phyloP scores from a whole-genome alignment of 2,113 vertebrate genomes.

The Lontra canadensis region DNA sequence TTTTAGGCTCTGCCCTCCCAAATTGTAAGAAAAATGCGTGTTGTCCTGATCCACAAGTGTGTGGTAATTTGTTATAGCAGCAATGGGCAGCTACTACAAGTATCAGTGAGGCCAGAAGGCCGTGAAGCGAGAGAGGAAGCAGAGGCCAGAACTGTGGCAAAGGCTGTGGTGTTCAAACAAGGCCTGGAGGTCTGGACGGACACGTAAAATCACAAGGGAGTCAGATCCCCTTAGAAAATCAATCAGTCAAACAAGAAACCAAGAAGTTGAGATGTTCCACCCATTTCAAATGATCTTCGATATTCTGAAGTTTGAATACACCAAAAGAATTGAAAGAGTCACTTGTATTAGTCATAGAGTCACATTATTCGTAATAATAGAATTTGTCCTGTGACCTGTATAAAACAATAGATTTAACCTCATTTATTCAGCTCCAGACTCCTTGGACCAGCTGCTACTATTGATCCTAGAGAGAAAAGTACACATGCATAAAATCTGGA shows the following conservation, averaged over 20 bases:
- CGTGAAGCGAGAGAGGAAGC: neutral
- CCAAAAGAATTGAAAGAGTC: neutral
- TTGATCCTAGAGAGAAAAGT: neutral
- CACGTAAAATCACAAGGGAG: neutral
- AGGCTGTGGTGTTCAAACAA: accelerated
- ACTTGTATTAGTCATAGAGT: neutral
- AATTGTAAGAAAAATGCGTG: neutral
- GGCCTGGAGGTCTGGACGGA: neutral
- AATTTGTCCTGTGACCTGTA: neutral
- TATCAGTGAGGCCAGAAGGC: neutral
- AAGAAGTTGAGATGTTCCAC: neutral
- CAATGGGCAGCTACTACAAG: neutral
- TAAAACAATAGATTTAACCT: neutral
- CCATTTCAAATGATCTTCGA: neutral
- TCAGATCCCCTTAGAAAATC: neutral
- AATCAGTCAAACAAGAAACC: neutral
- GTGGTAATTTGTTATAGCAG: neutral
- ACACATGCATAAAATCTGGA: neutral
- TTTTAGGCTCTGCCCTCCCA: neutral
- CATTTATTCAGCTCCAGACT: neutral
- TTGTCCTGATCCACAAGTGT: neutral
- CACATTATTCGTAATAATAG: neutral
- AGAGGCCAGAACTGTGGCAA: neutral
- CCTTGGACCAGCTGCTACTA: neutral
- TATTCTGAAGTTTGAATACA: neutral